Conservation (phyloP, 2,797 vertebrate genomes). For the Alfaro cultratus region DNA sequence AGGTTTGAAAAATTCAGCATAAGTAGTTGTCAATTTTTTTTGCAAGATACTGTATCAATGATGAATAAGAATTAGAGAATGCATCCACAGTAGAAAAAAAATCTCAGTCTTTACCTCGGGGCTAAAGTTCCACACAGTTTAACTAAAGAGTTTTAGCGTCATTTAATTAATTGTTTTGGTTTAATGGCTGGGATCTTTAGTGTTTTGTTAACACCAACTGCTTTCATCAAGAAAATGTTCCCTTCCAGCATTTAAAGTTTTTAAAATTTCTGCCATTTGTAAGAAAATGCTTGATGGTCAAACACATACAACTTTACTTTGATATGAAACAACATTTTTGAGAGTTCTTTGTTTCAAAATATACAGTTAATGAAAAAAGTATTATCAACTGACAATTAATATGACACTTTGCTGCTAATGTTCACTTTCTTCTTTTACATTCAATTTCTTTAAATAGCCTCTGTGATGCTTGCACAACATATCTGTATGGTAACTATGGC, state of each 20-base stretch:
- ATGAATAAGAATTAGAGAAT: too few species aligned
- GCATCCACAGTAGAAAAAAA: neutral
- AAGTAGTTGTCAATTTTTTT: neutral
- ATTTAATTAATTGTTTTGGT: neutral
- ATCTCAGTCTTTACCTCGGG: neutral
- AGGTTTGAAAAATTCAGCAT: neutral
- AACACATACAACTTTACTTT: neutral
- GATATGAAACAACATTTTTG: neutral
- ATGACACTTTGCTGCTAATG: neutral
- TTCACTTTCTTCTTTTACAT: too few species aligned
- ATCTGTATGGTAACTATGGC: neutral
- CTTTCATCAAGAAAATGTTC: neutral
- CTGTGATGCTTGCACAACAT: too few species aligned
- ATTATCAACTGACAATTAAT: neutral
- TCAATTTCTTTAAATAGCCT: neutral
- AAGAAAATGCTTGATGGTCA: neutral
- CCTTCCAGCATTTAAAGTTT: constrained; percentile 1
- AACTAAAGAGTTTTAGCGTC: constrained; percentile 6
- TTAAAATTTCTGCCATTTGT: neutral
- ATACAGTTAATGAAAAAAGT: neutral
- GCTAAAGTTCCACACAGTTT: constrained; percentile 1
- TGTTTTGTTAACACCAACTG: neutral
- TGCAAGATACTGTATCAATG: neutral
- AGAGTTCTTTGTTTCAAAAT: neutral
- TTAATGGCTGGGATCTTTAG: neutral